Evolutionary conservation across 2,113 vertebrate genomes (phyloP), one percentile per base, ranked within the genome.

Genomic region (Pao palembangensis): DNA sequence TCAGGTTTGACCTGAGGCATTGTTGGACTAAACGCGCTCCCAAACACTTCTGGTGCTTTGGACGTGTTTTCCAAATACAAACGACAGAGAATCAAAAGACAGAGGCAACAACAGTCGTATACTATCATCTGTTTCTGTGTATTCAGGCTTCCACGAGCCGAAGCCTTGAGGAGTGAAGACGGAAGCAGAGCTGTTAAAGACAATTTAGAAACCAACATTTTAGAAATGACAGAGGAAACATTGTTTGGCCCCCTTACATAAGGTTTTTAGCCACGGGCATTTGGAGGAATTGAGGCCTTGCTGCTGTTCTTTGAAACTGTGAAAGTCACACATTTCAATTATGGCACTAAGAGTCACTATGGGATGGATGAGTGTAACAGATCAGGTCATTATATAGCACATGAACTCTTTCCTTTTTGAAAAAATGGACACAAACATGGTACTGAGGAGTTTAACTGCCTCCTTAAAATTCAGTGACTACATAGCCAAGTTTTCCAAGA

Each of bases 171-270:
- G 13, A 17, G 44, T 17, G 15, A 53, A 10, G 1, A 19, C 13
- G 2, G 34, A 20, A 17, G 31, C 4, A 21, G 17, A 8, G n/a
- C 10, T 49, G 16, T 47, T n/a, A 6, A n/a, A 16, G 17, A 46
- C 3, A 8, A 16, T n/a, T n/a, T n/a, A n/a, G n/a, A 16, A 15
- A 16, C 4, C 44, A 17, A n/a, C 18, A 3, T 43, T 38, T 55
- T 1, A 25, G 15, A 50, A 28, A 43, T 0, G 6, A 81, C 75
- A 81, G 59, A 31, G 34, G 31, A 14, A 59, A 42, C 65, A 42
- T 61, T 81, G 60, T 77, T 14, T 21, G 43, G 17, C 4, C 11
- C 16, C 3, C 1, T 79, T 79, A 46, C 3, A 11, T 19, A 71
- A 78, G 51, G 2, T 8, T 8, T 23, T 20, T 11, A 8, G 47